phyloP scores from a whole-genome alignment of 2,797 vertebrate species.

The Heterohyrax brucei region DNA sequence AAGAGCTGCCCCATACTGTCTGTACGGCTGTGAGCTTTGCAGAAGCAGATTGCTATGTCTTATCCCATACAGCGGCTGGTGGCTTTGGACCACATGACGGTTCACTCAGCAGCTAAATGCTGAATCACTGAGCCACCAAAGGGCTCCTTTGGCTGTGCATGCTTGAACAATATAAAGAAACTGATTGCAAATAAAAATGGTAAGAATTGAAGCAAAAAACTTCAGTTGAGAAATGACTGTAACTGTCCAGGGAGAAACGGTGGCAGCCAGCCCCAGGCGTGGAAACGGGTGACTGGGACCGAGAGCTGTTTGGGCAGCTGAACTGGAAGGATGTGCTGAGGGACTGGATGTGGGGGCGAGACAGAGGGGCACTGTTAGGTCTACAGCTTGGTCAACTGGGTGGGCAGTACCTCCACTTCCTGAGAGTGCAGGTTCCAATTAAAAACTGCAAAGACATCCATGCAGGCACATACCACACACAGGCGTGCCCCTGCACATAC shows the following conservation, averaged over 20 bases:
- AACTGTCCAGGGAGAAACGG: rapidly evolving
- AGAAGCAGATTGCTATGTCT: no score
- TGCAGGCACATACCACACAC: background rate
- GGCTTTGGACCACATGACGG: no score
- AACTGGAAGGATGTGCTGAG: background rate
- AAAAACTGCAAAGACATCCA: background rate
- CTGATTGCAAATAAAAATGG: no score
- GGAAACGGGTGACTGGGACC: background rate
- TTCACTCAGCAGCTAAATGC: no score
- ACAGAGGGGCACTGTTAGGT: background rate
- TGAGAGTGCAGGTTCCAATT: background rate
- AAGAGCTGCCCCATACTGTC: no score
- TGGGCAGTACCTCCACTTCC: background rate
- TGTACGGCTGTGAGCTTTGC: no score
- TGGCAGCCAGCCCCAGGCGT: no score
- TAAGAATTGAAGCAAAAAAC: background rate
- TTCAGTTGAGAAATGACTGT: background rate
- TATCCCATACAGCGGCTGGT: no score
- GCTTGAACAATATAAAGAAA: no score
- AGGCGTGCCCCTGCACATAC: no score
- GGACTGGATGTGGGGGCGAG: background rate
- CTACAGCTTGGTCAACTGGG: background rate
- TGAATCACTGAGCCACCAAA: no score
- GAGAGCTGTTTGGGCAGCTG: background rate
- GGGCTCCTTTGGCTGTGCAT: no score